These are phyloP conservation scores for Aphaenogaster ashmeadi DNA, from an alignment of 1,140 invertebrate species.

Conservation along the genomic window DNA sequence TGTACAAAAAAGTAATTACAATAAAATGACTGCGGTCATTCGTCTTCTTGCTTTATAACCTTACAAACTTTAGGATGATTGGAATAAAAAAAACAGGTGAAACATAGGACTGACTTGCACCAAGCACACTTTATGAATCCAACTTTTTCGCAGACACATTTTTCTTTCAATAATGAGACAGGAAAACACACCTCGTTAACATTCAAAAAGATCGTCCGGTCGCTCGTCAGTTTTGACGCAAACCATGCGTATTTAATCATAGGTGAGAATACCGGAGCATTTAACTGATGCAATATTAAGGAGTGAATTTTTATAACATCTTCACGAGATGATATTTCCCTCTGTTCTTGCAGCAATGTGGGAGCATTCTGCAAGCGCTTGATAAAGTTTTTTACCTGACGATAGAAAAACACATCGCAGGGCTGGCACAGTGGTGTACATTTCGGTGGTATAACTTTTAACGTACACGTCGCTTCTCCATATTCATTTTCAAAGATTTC, in stretches of 20 bases:
- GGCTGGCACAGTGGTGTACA: too few species aligned
- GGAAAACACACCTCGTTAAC: constrained; percentile 10
- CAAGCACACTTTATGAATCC: neutral
- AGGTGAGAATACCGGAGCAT: constrained; percentile 41
- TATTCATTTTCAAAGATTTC: too few species aligned
- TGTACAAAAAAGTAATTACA: too few species aligned
- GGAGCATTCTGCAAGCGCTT: constrained; percentile 58
- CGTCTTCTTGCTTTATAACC: neutral
- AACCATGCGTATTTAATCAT: constrained; percentile 66
- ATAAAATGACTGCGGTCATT: too few species aligned
- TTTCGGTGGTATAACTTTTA: too few species aligned
- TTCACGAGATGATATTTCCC: constrained; percentile 40
- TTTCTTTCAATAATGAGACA: neutral
- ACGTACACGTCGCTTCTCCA: too few species aligned
- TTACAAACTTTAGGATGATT: neutral
- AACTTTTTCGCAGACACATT: neutral
- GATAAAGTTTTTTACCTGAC: constrained; percentile 26
- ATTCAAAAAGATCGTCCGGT: constrained; percentile 41
- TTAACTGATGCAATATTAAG: constrained; percentile 60
- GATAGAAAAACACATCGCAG: too few species aligned
- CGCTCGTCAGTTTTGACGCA: constrained; percentile 37
- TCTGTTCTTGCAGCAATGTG: constrained; percentile 38
- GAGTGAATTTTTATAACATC: constrained; percentile 68
- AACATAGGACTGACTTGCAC: neutral
- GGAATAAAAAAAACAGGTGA: neutral